Percentiles rank a stretch among this genome's conserved stretches.
Conservation (phyloP, 1,140 invertebrate genomes). For the Trichonephila clavipes region DNA sequence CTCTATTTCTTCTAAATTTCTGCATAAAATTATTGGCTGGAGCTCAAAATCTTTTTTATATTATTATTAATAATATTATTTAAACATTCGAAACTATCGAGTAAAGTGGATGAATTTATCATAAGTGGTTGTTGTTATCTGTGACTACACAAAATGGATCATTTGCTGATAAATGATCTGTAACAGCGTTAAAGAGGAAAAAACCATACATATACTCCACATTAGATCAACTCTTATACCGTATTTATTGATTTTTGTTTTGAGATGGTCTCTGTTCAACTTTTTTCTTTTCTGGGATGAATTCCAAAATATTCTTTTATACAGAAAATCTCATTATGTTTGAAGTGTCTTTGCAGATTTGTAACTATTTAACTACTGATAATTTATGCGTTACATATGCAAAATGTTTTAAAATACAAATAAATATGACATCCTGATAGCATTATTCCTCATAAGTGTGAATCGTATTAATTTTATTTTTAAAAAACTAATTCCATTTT, state of each 20-base stretch:
- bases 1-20: neutral
- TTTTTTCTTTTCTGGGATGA: neutral
- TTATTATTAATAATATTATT: neutral
- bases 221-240: neutral
- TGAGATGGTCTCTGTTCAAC: neutral
- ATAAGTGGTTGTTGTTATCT: neutral
- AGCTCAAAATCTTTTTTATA: neutral
- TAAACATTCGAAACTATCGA: neutral
- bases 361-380: neutral
- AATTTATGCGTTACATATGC: neutral
- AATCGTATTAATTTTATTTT: no score
- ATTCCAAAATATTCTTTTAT: neutral
- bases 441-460: no score
- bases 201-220: neutral
- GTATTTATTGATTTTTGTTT: slow-evolving; percentile 6
- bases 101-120: neutral
- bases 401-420: neutral
- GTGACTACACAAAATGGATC: neutral
- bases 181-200: neutral
- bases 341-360: neutral
- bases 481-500: no score
- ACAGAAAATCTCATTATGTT: neutral
- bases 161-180: slow-evolving; percentile 33
- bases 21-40: neutral
- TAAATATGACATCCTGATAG: no score